Evolutionary conservation across 2,888 invertebrate genomes (phyloP), one percentile per base, ranked within the genome.

Genomic region (Ophion costatus): DNA sequence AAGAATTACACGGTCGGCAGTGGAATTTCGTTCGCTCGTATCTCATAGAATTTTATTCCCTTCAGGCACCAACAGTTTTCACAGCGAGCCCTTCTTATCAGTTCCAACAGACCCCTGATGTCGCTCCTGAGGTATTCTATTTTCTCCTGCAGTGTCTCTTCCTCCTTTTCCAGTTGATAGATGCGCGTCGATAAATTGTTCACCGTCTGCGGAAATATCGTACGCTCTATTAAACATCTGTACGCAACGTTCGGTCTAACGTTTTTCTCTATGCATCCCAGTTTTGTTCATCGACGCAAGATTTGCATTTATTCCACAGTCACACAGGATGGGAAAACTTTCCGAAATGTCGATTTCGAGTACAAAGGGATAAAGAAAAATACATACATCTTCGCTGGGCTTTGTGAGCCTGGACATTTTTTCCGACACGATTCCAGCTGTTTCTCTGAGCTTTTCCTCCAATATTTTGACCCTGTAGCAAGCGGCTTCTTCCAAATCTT

Each of bases 401-500:
- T 90, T 88, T n/a, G 88, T 86, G n/a, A 90, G 88, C 42, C 88
- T 88, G 64, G 88, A 83, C 87, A 91, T 91, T 83, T 91, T 92
- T 20, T 91, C 91, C 38, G 91, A 88, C 7, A 94, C 91, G 51
- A 92, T 87, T 87, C 89, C 90, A 51, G 95, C 94, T 17, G 94
- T 94, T 82, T 94, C 94, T 64, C 93, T 92, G 76, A 95, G 92
- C 89, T 95, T 95, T 67, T 94, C 94, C 90, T 95, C 95, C 59
- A 96, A 91, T 82, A 95, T 90, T 85, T 94, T 92, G 29, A 96
- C 95, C 88, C 95, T 94, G 73, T 94, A 93, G 24, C 95, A 95
- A 70, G 96, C 96, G 89, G 96, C 96, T 33, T 94, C 91, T 92
- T 97, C 97, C 89, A 97, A 91, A 89, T 96, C 96, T 90, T 96